Evolutionary conservation across 1,140 invertebrate species (phyloP).

Genomic region (Drosophila sp.): DNA sequence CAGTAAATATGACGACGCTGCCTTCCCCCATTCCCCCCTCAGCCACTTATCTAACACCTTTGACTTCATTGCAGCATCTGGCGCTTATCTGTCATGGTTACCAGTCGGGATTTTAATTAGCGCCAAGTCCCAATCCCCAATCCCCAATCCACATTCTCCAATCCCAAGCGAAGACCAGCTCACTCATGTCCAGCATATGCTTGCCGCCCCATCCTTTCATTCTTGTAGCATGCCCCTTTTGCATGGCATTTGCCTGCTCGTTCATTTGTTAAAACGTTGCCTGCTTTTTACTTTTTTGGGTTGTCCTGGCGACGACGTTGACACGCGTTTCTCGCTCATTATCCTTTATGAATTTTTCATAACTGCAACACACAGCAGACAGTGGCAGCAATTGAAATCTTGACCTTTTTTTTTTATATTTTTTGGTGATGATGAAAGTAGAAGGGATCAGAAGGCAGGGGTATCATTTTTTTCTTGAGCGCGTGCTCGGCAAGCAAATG

Average conservation of each 20-base stretch:
- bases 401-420: constrained; percentile 43
- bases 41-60: constrained; percentile 77
- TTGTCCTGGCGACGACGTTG: constrained; percentile 59
- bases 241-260: constrained; percentile 71
- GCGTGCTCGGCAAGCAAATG: constrained; percentile 75
- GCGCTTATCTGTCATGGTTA: constrained; percentile 77
- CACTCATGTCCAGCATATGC: constrained; percentile 56
- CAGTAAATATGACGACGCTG: constrained; percentile 38
- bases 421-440: neutral
- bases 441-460: neutral
- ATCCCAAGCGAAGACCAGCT: neutral
- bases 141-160: too few species aligned
- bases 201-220: neutral
- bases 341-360: constrained; percentile 83
- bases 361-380: constrained; percentile 57
- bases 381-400: constrained; percentile 64
- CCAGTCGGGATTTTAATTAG: constrained; percentile 75
- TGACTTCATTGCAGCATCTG: constrained; percentile 59
- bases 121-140: constrained; percentile 34
- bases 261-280: constrained; percentile 73
- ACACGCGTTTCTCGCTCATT: constrained; percentile 82
- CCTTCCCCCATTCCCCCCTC: neutral
- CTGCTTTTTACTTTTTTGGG: constrained; percentile 27
- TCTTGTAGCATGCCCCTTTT: constrained; percentile 53
- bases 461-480: constrained; percentile 73